phyloP scores from a whole-genome alignment of 2,113 vertebrate genomes.

The Actenoides lindsayi region DNA sequence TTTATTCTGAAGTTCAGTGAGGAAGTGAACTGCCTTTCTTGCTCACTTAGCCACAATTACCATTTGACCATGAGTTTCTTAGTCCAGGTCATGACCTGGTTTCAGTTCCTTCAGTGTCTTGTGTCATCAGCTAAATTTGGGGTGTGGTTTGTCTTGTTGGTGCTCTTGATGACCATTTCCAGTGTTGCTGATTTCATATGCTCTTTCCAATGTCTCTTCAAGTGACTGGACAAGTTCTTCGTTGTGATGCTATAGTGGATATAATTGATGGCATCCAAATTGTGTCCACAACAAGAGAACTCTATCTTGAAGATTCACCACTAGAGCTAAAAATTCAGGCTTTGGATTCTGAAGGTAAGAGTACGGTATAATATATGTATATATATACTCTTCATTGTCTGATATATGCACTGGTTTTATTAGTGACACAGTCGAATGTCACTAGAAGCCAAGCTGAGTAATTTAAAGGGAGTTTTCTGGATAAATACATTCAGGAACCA shows the following conservation, averaged over 20 bases:
- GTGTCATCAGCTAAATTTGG: background rate
- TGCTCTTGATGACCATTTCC: background rate
- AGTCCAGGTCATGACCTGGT: background rate
- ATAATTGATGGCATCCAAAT: conserved; percentile 90
- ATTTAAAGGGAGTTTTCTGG: background rate
- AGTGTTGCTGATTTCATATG: background rate
- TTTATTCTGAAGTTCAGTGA: background rate
- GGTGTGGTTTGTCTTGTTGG: background rate
- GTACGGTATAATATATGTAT: too few relatives aligned
- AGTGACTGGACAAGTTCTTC: conserved; percentile 93
- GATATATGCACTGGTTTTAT: background rate
- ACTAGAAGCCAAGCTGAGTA: background rate
- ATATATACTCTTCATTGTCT: background rate
- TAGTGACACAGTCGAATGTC: background rate
- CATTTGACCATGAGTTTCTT: background rate
- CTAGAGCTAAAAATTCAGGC: conserved; percentile 90
- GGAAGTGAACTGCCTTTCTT: background rate
- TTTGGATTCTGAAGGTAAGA: conserved; percentile 92
- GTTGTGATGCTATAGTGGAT: conserved; percentile 94
- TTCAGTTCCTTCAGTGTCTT: background rate
- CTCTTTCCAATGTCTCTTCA: background rate
- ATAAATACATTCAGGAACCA: background rate
- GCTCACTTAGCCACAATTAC: background rate
- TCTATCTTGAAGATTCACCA: conserved; percentile 94
- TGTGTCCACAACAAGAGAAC: conserved; percentile 93